Evolutionary conservation across 1,140 invertebrate genomes (phyloP).

Genomic region (Drosophila athabasca): DNA sequence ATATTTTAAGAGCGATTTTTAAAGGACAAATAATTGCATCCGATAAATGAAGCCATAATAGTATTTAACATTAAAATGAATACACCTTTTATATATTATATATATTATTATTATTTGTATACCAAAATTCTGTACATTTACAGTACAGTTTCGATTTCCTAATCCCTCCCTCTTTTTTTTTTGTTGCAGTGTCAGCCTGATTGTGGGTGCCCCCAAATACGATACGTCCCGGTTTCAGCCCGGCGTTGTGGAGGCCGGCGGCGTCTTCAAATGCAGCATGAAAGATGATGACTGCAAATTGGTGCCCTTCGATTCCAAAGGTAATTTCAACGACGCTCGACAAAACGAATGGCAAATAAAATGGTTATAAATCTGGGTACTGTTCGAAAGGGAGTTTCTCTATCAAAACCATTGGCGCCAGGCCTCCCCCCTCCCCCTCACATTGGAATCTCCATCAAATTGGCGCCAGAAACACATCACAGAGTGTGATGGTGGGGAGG

Average conservation of each 20-base stretch:
- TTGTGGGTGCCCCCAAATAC: slow-evolving; percentile 92
- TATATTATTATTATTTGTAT: too few species aligned
- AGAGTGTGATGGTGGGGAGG: slow-evolving; percentile 4
- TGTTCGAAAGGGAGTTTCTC: not conserved
- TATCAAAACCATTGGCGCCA: not conserved
- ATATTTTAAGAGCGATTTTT: too few species aligned
- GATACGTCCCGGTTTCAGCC: slow-evolving; percentile 86
- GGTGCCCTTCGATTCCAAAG: slow-evolving; percentile 89
- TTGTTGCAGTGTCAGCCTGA: slow-evolving; percentile 86
- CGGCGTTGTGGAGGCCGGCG: slow-evolving; percentile 87
- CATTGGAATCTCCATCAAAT: slow-evolving; percentile 12
- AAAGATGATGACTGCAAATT: slow-evolving; percentile 86
- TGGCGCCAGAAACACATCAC: slow-evolving; percentile 48
- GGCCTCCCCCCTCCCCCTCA: not conserved
- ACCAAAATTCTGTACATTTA: too few species aligned
- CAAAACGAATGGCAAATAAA: slow-evolving; percentile 1
- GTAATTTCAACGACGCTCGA: slow-evolving; percentile 84
- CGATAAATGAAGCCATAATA: too few species aligned
- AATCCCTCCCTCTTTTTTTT: slow-evolving; percentile 4
- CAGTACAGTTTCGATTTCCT: not conserved
- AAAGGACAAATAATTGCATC: too few species aligned
- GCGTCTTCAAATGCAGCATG: slow-evolving; percentile 90
- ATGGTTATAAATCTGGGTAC: slow-evolving; percentile 1
- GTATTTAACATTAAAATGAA: too few species aligned
- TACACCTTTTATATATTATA: too few species aligned